Base-by-base conservation (phyloP, 2,797 vertebrate species). In the Helarctos malayanus region DNA sequence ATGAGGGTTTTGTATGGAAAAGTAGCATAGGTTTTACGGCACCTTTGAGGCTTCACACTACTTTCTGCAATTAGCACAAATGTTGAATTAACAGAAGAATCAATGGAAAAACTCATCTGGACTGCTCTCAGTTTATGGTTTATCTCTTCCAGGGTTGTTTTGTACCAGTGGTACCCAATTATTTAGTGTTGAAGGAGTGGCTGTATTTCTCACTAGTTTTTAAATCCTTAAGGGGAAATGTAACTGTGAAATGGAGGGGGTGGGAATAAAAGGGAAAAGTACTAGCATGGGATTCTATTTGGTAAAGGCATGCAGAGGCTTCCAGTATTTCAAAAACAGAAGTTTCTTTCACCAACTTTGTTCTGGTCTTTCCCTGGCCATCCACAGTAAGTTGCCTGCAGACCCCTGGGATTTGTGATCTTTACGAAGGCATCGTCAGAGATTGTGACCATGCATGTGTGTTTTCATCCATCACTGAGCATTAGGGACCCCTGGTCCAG, bases 41-140 rank as follows among this genome's bases (percentile, higher is more conserved):
- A 49, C 16, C 89, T 81, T 29, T 0, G 57, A 95, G 88, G 27
- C 7, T 27, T 95, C 52, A 52, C 27, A 52, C 57, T 94, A 52
- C 47, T 76, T 94, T 94, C 41, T 85, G 35, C 27, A 95, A 91
- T 94, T 91, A 96, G 32, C 65, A 87, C 54, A 94, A 91, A 78
- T 45, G 27, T 93, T 92, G 76, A 96, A 94, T 93, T 91, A 93
- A 90, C 52, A 84, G 25, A 93, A 85, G 88, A 97, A 84, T 93
- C 94, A 52, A 41, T 92, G 63, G 29, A 41, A 91, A 91, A 95
- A n/a, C 35, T 89, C 45, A 79, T 63, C 35, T 80, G 23, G 1
- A 79, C 1, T 21, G 8, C 54, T 89, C 54, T 94, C 38, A 79
- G 92, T 27, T 52, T 81, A 59, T 63, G 68, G 18, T 78, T 87